Percentiles rank a stretch among this genome's conserved stretches.
These are phyloP conservation scores for Anthrax anthrax DNA, from an alignment of 2,888 invertebrate species.

Conservation along the genomic window DNA sequence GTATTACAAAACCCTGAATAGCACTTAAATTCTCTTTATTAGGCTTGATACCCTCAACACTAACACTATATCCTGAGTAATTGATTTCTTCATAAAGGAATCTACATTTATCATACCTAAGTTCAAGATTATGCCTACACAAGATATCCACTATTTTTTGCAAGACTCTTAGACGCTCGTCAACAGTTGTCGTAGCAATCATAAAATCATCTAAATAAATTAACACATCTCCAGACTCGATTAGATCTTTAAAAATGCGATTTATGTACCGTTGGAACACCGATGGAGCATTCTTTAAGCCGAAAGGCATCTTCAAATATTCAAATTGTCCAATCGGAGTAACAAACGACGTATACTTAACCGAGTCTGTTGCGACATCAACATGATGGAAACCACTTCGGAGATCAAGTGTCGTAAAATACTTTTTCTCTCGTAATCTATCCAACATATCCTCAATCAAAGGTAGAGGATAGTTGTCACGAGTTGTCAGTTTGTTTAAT, in stretches of 20 bases:
- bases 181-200: constrained; percentile 6
- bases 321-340: no score
- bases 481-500: constrained; percentile 10
- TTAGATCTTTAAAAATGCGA: constrained; percentile 6
- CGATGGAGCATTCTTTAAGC: no score
- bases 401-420: constrained; percentile 7
- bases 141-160: constrained; percentile 3
- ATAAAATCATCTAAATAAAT: constrained; percentile 15
- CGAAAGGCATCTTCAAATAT: constrained; percentile 12
- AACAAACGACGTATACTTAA: constrained; percentile 10
- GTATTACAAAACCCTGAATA: no score
- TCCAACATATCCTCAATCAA: constrained; percentile 11
- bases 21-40: no score
- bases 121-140: background rate
- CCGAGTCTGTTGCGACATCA: constrained; percentile 10
- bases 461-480: constrained; percentile 11
- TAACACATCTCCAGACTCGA: constrained; percentile 10
- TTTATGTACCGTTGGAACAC: background rate
- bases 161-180: constrained; percentile 7
- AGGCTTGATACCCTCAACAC: no score
- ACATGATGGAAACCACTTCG: constrained; percentile 15
- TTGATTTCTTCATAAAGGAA: no score
- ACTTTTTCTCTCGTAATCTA: constrained; percentile 9
- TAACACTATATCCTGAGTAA: no score
- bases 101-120: no score